phyloP scores from a whole-genome alignment of 2,113 vertebrate species.

The Prionailurus viverrinus region DNA sequence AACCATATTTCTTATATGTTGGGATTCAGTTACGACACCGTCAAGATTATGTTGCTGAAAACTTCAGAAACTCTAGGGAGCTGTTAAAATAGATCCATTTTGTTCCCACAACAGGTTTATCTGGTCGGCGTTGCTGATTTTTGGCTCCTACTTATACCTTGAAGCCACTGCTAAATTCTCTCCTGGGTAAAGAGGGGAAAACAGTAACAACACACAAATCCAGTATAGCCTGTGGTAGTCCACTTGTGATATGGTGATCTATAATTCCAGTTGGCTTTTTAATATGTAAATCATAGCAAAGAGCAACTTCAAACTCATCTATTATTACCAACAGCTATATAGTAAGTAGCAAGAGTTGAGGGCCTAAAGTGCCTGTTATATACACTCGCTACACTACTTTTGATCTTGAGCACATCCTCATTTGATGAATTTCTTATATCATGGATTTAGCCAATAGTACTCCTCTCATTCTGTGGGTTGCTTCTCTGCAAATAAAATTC shows the following conservation, averaged over 20 bases:
- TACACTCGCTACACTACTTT: neutral
- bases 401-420: neutral
- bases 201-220: neutral
- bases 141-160: neutral
- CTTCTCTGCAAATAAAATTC: neutral
- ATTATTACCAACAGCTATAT: neutral
- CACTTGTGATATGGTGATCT: neutral
- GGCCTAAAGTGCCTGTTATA: neutral
- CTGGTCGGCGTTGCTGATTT: neutral
- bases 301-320: neutral
- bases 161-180: neutral
- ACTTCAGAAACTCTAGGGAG: neutral
- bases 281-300: neutral
- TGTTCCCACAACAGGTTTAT: neutral
- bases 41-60: neutral
- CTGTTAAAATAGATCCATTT: neutral
- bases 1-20: neutral
- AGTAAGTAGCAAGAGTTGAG: neutral
- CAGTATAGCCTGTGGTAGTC: rapidly evolving
- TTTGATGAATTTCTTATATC: neutral
- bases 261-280: neutral
- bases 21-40: neutral
- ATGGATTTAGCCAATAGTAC: neutral
- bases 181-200: neutral
- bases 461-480: neutral